Conservation (phyloP, 2,797 vertebrate species). For the Danio tinwini region DNA sequence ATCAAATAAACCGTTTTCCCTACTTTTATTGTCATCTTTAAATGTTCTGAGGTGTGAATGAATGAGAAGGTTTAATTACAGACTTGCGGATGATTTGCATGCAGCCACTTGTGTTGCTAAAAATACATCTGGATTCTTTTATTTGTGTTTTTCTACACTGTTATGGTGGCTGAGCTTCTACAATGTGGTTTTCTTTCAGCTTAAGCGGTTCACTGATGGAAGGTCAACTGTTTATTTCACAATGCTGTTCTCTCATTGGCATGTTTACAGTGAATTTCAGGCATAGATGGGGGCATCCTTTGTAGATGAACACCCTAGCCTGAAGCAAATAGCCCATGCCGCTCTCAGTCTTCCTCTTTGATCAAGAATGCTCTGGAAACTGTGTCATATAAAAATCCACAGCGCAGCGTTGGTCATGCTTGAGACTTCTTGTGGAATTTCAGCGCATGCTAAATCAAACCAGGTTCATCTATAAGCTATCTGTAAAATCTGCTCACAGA, state of each 20-base stretch:
- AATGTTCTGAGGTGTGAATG: too few relatives aligned
- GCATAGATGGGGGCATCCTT: constrained; percentile 55
- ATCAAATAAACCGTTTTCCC: too few relatives aligned
- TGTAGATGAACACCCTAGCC: constrained; percentile 50
- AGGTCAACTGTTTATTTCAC: constrained; percentile 42
- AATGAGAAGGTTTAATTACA: constrained; percentile 1
- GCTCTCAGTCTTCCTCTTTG: constrained; percentile 66
- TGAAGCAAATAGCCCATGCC: neutral
- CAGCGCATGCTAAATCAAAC: constrained; percentile 63
- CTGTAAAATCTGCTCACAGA: constrained; percentile 17
- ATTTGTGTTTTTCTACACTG: constrained; percentile 69
- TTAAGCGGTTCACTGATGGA: constrained; percentile 58
- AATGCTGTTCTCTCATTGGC: constrained; percentile 50
- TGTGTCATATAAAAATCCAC: constrained; percentile 69
- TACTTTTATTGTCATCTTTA: too few relatives aligned
- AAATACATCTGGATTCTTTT: constrained; percentile 42
- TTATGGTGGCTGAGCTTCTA: constrained; percentile 70
- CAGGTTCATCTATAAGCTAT: neutral
- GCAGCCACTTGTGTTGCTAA: constrained; percentile 16
- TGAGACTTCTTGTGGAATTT: constrained; percentile 74
- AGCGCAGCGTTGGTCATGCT: constrained; percentile 69
- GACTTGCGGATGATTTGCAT: neutral
- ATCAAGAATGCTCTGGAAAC: constrained; percentile 66
- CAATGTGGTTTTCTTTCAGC: constrained; percentile 72
- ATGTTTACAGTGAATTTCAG: constrained; percentile 50